Conservation (phyloP, 2,113 vertebrate genomes). For the Melanocharis versteri region DNA sequence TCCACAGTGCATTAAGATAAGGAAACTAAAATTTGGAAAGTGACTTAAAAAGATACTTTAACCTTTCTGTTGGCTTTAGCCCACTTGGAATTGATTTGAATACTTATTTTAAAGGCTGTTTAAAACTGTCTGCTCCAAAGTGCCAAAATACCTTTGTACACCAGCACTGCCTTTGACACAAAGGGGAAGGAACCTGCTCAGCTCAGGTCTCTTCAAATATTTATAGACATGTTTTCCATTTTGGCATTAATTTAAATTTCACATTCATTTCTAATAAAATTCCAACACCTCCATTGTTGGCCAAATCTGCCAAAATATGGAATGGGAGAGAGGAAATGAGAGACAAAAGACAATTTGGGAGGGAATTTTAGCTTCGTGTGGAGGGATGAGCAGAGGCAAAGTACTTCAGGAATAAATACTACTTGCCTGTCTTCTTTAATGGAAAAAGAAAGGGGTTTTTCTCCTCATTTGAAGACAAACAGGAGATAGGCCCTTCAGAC, state of each 20-base stretch:
- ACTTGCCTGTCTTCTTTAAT: not conserved
- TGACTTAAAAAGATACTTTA: not conserved
- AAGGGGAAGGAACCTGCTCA: not conserved
- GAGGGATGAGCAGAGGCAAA: conserved; percentile 9
- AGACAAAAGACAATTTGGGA: not conserved
- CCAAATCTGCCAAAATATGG: not conserved
- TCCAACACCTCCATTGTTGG: conserved; percentile 13
- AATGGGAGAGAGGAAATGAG: not conserved
- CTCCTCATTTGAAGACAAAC: not conserved
- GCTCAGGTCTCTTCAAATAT: conserved; percentile 41
- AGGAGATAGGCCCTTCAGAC: not conserved
- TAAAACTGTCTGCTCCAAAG: conserved; percentile 22
- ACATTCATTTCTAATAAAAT: conserved; percentile 51
- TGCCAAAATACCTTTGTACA: conserved; percentile 33
- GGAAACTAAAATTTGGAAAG: conserved; percentile 32
- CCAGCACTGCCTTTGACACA: conserved; percentile 32
- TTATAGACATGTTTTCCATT: conserved; percentile 43
- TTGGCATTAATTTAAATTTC: conserved; percentile 59
- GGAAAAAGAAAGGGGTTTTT: not conserved
- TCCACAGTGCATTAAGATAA: conserved; percentile 46
- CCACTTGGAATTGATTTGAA: conserved; percentile 47
- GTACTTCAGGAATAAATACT: not conserved
- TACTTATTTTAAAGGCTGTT: conserved; percentile 24
- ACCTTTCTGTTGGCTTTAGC: conserved; percentile 40
- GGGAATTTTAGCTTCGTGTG: not conserved